A percentile compares a stretch with the other conserved stretches of the same genome.
Conservation (phyloP, 2,113 vertebrate species). For the Otocyon megalotis region DNA sequence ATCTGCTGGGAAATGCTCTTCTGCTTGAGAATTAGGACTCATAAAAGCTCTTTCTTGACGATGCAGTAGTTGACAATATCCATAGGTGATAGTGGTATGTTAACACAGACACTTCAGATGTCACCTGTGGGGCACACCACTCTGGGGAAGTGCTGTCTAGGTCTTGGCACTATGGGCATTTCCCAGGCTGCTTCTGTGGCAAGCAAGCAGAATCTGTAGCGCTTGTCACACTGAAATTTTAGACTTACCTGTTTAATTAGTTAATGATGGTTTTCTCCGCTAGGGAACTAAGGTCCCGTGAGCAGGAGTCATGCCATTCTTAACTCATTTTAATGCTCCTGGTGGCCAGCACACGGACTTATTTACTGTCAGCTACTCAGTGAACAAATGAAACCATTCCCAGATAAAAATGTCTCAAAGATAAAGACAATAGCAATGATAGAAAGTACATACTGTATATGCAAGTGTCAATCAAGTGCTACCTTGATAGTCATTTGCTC, state of each 20-base stretch:
- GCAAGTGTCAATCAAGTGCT: accelerated
- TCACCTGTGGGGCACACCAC: background rate
- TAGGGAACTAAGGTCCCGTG: background rate
- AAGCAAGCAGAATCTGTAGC: accelerated
- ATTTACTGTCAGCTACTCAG: background rate
- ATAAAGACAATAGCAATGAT: background rate
- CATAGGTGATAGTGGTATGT: accelerated
- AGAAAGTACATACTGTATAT: background rate
- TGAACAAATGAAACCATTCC: background rate
- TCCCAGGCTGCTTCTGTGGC: background rate
- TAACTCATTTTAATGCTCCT: background rate
- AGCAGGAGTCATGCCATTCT: background rate
- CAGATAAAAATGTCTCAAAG: background rate
- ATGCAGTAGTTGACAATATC: background rate
- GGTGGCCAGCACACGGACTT: background rate
- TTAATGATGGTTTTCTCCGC: background rate
- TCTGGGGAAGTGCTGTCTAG: background rate
- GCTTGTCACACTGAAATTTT: background rate
- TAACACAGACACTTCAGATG: background rate
- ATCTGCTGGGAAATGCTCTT: background rate
- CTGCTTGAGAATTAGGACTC: background rate
- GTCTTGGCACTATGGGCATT: background rate
- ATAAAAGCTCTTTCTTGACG: background rate
- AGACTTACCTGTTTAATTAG: background rate
- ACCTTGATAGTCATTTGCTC: background rate